Evolutionary conservation across 2,888 invertebrate genomes (phyloP).

Genomic region (Polyommatus icarus): DNA sequence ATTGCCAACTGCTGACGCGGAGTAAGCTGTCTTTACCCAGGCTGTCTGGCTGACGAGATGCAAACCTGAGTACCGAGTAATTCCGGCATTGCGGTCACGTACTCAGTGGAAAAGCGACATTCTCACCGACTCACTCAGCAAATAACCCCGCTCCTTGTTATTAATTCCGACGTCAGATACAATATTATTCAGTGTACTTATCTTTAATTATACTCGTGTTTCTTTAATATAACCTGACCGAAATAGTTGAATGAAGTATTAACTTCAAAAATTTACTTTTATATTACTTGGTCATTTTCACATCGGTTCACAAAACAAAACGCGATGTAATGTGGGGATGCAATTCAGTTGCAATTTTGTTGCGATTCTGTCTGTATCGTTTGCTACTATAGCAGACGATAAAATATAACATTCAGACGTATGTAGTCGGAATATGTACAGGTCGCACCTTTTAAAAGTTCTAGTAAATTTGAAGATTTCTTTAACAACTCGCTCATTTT

Average conservation of each 20-base stretch:
- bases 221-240: neutral
- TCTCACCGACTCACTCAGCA: conserved; percentile 27
- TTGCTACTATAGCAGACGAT: neutral
- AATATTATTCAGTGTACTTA: neutral
- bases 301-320: no score
- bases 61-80: neutral
- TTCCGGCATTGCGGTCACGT: conserved; percentile 25
- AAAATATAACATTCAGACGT: neutral
- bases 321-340: neutral
- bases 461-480: no score
- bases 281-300: no score
- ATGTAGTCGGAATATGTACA: neutral
- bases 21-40: conserved; percentile 9
- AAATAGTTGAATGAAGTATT: no score
- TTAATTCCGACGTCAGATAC: conserved; percentile 23
- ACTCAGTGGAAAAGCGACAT: conserved; percentile 21
- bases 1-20: neutral
- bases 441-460: neutral
- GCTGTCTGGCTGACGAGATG: conserved; percentile 17
- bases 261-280: no score
- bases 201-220: neutral
- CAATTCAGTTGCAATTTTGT: neutral
- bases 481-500: no score
- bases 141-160: conserved; percentile 30
- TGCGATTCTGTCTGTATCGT: no score